phyloP scores from a whole-genome alignment of 2,797 vertebrate genomes.

The Philypnodon macrostomus region DNA sequence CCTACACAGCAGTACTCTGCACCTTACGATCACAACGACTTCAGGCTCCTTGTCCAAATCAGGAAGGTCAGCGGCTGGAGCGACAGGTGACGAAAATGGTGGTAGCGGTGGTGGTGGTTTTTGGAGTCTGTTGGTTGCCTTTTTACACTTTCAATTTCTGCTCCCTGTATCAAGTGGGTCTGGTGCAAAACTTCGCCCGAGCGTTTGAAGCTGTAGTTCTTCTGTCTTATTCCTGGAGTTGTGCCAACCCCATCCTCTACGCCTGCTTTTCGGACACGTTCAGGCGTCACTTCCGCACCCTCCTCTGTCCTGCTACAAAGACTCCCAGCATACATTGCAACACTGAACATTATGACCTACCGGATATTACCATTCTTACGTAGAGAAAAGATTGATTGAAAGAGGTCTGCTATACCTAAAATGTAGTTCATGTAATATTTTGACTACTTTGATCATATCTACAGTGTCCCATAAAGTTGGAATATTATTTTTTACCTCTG shows the following conservation, averaged over 20 bases:
- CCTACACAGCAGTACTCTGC: conserved; percentile 64
- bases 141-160: conserved; percentile 81
- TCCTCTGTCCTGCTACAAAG: conserved; percentile 65
- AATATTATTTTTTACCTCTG: too few species aligned
- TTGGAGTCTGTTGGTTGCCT: conserved; percentile 78
- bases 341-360: conserved; percentile 66
- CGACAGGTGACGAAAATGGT: conserved; percentile 77
- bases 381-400: conserved; percentile 14
- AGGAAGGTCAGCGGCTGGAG: conserved; percentile 56
- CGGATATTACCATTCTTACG: conserved; percentile 44
- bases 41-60: not conserved
- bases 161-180: conserved; percentile 36
- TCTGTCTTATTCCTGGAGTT: conserved; percentile 81
- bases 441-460: too few species aligned
- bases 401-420: not conserved
- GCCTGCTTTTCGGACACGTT: conserved; percentile 75
- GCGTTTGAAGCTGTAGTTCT: conserved; percentile 74
- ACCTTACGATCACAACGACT: conserved; percentile 47
- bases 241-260: conserved; percentile 79
- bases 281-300: conserved; percentile 64
- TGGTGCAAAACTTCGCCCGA: conserved; percentile 40
- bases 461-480: too few species aligned
- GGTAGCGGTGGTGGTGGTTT: conserved; percentile 70
- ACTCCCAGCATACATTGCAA: conserved; percentile 50
- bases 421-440: too few species aligned